Base-by-base conservation (phyloP, 2,888 invertebrate genomes). In the Hololepta plana region DNA sequence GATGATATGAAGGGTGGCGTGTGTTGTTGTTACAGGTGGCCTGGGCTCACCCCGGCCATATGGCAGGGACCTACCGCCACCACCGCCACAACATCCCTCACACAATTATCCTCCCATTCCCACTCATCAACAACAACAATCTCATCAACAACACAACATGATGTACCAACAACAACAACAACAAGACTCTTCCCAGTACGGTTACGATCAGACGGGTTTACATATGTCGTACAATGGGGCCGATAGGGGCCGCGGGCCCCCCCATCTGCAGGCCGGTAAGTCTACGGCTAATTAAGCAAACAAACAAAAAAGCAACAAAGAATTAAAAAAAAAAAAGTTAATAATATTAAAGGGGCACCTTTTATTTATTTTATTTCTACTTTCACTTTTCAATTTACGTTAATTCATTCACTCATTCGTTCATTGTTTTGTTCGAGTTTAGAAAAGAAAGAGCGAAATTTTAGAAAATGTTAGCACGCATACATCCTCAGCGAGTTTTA, bases 31-130 rank as follows among this genome's bases (percentile, higher is more conserved):
- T 63, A 44, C 63, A 64, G 64, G 64, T 62, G 63, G 62, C 49
- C 57, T 62, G 48, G 58, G 60, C 47, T 62, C 62, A 43, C 62
- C 62, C 48, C 57, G 62, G 51, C 60, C 61, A 47, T 62, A 60
- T 47, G 43, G 51, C 46, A 56, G 59, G 51, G 50, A 59, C 49
- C 43, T 54, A 49, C 41, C 50, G 50, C 62, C 64, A 49, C 60
- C 64, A 46, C 64, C 65, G 58, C 62, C 67, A 55, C 62, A 62
- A 46, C 58, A 59, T 52, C 54, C 55, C 44, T 55, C 49, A 42
- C 46, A 38, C 32, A 27, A 37, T 21, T 36, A 35, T 32, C 44
- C 49, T 43, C 42, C 45, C 41, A 49, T 51, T 39, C 49, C 58
- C 43, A 60, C 49, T 63, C 63, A 59, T 43, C 57, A 58, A 42